These are phyloP conservation scores for Thalpophila matura DNA, from an alignment of 2,888 invertebrate species.

Conservation along the genomic window DNA sequence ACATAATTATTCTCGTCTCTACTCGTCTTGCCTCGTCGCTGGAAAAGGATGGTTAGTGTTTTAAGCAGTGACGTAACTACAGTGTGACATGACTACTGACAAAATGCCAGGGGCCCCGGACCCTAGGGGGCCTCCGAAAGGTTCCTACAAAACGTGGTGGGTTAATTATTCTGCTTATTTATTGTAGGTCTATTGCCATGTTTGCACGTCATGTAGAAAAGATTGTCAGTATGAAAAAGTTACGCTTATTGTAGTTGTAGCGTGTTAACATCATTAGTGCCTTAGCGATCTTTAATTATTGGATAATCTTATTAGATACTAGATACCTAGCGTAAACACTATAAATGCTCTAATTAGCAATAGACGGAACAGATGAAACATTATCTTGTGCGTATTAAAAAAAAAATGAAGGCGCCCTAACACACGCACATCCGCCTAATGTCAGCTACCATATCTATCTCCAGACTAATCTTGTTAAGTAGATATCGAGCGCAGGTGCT, in stretches of 20 bases:
- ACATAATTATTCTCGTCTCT: no score
- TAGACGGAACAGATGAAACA: neutral
- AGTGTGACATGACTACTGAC: no score
- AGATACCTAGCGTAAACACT: neutral
- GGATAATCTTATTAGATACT: slow-evolving; percentile 18
- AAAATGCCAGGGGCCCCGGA: no score
- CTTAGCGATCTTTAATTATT: slow-evolving; percentile 29
- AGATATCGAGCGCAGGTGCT: slow-evolving; percentile 23
- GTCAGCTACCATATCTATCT: neutral
- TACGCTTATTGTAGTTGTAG: slow-evolving; percentile 1
- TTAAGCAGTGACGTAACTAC: no score
- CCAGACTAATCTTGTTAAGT: slow-evolving; percentile 7
- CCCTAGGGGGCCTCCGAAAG: no score
- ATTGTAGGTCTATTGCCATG: no score
- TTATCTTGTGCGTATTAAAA: slow-evolving; percentile 10
- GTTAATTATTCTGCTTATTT: no score
- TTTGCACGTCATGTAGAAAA: no score
- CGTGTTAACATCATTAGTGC: slow-evolving; percentile 23
- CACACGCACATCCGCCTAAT: neutral
- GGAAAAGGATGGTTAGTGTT: no score
- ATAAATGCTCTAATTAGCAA: slow-evolving; percentile 15
- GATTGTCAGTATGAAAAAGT: neutral
- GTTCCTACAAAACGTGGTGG: no score
- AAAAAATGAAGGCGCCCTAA: neutral
- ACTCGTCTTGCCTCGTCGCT: no score